Base-by-base conservation (phyloP, 2,113 vertebrate species). In the Triplophysa tibetana region DNA sequence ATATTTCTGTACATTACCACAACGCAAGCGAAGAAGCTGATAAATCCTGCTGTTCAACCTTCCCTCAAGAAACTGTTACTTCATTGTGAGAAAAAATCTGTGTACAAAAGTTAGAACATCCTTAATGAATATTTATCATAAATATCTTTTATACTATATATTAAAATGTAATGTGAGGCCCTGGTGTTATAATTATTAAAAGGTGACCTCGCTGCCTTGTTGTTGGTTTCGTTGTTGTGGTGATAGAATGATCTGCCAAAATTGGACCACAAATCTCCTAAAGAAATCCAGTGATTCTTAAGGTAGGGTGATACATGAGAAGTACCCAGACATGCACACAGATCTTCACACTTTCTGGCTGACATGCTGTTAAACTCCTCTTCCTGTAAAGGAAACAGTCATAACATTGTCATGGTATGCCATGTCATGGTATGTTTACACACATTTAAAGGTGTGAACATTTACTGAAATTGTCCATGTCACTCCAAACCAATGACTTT, bases 151-250 rank as follows among this genome's bases (percentile, higher is more conserved):
- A 56, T 56, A 16, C 17, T 50, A 50, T 50, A 50, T 50, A 14
- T 14, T 50, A 14, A 14, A 50, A 50, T 14, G 48, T 14, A 50
- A 50, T 50, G 2, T 50, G 48, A 50, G 48, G 48, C 11, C 48
- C 12, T 14, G 1, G 11, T 58, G 38, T 33, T 61, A 23, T 76
- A 29, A 26, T 43, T 48, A 17, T 16, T 69, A 65, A 16, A 23
- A 72, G 16, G 17, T 65, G 14, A 82, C 75, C 75, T 82, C 70
- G 73, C 81, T 60, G 81, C 69, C 69, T 82, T 82, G 61, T 82
- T 82, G 81, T 82, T 82, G 11, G 81, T 82, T 70, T 82, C 81
- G n/a, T 76, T 82, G 81, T 58, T 74, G 16, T 48, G 24, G 6
- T 79, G 81, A 78, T 66, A 58, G 41, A 82, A 78, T 45, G 19